These are phyloP conservation scores for Lepidocyrtinus sp. DNA, from an alignment of 2,888 invertebrate genomes.

Conservation along the genomic window DNA sequence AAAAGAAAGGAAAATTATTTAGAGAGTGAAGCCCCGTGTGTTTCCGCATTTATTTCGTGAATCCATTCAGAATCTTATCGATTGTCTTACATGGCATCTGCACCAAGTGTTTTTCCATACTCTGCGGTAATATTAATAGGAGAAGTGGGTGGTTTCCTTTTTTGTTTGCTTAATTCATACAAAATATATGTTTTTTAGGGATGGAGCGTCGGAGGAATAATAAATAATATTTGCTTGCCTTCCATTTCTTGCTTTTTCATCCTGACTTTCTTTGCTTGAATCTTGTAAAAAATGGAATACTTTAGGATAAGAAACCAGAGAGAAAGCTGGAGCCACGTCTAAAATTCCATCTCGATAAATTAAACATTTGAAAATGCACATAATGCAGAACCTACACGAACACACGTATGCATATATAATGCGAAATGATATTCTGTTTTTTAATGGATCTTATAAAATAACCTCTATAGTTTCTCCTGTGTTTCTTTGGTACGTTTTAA, in stretches of 20 bases:
- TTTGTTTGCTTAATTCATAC: constrained; percentile 67
- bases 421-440: constrained; percentile 15
- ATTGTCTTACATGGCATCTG: not conserved
- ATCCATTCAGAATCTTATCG: constrained; percentile 18
- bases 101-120: not conserved
- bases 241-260: constrained; percentile 12
- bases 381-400: too few relatives aligned
- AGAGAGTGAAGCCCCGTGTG: constrained; percentile 22
- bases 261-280: constrained; percentile 28
- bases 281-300: not conserved
- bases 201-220: constrained; percentile 52
- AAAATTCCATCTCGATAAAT: constrained; percentile 68
- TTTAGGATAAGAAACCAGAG: constrained; percentile 22
- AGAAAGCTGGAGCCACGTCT: constrained; percentile 37
- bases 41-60: not conserved
- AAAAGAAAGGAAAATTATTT: constrained; percentile 6
- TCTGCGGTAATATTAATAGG: constrained; percentile 47
- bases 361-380: too few relatives aligned
- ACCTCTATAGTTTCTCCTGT: too few relatives aligned
- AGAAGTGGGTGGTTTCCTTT: constrained; percentile 64
- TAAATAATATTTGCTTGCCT: constrained; percentile 45
- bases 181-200: constrained; percentile 63
- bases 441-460: too few relatives aligned
- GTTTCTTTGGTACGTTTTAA: too few relatives aligned
- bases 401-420: constrained; percentile 44